A percentile compares a stretch with the other conserved stretches of the same genome.
Evolutionary conservation across 2,888 invertebrate species (phyloP).

Genomic region (Bombylius discolor): DNA sequence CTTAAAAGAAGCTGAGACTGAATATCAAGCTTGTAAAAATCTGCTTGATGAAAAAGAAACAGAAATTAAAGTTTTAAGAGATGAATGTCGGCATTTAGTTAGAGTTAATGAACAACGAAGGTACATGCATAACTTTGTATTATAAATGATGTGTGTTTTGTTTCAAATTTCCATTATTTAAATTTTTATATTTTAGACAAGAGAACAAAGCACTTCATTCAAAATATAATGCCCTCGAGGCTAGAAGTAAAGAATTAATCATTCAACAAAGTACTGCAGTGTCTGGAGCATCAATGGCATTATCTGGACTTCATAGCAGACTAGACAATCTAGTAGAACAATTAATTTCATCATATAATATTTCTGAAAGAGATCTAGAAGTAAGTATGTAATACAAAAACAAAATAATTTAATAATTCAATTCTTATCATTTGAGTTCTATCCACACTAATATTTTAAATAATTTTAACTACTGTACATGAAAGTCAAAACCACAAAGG

Average conservation of each 20-base stretch:
- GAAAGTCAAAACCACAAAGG: too few species aligned
- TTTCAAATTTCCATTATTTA: background rate
- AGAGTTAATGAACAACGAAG: conserved; percentile 69
- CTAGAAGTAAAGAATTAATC: conserved; percentile 48
- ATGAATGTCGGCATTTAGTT: conserved; percentile 65
- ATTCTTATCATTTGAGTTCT: too few species aligned
- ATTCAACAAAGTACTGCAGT: conserved; percentile 57
- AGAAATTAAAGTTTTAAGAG: conserved; percentile 50
- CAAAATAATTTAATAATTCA: too few species aligned
- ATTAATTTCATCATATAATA: conserved; percentile 56
- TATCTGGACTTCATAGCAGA: conserved; percentile 54
- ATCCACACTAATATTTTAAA: too few species aligned
- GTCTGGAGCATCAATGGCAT: conserved; percentile 53
- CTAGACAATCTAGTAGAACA: conserved; percentile 59
- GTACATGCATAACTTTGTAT: conserved; percentile 29
- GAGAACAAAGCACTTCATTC: conserved; percentile 54
- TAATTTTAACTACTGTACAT: too few species aligned
- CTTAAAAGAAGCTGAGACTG: conserved; percentile 58
- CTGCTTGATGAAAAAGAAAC: conserved; percentile 40
- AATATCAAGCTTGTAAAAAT: conserved; percentile 27
- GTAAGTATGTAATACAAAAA: conserved; percentile 29
- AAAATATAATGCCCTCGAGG: conserved; percentile 48
- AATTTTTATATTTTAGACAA: conserved; percentile 36
- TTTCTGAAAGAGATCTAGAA: conserved; percentile 62
- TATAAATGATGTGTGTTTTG: conserved; percentile 3